Evolutionary conservation across 2,797 vertebrate genomes (phyloP).

Genomic region (Epinephelus awoara): DNA sequence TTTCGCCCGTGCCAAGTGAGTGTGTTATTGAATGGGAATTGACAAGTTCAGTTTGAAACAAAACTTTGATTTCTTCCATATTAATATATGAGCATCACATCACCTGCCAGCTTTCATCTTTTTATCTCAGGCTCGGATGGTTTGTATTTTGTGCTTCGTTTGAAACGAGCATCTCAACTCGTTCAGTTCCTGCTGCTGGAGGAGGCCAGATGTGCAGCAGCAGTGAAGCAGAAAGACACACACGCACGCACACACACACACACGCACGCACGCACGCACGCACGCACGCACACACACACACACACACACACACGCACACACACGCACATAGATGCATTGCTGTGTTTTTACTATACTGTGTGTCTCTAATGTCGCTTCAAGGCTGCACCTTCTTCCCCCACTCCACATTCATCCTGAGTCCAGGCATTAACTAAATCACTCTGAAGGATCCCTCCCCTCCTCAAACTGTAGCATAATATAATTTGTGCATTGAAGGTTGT

Average conservation of each 20-base stretch:
- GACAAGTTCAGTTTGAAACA: constrained; percentile 31
- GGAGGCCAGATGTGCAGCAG: constrained; percentile 44
- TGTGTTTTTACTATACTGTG: constrained; percentile 15
- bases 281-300: neutral
- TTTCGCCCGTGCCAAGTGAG: constrained; percentile 46
- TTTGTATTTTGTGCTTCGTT: constrained; percentile 22
- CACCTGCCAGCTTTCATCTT: constrained; percentile 46
- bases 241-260: neutral
- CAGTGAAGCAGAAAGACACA: constrained; percentile 34
- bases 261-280: constrained; percentile 1
- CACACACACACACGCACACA: constrained; percentile 1
- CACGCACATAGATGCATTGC: neutral
- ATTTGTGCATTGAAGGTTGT: constrained; percentile 83
- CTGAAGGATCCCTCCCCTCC: constrained; percentile 54
- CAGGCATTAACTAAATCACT: constrained; percentile 77
- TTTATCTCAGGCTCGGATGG: constrained; percentile 34
- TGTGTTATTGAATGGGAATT: constrained; percentile 48
- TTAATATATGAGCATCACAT: constrained; percentile 47
- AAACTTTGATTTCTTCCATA: constrained; percentile 39
- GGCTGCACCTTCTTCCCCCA: constrained; percentile 48
- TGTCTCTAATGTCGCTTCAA: constrained; percentile 47
- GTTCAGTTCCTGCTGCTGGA: constrained; percentile 1
- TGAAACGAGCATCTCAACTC: constrained; percentile 9
- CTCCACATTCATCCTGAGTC: constrained; percentile 43
- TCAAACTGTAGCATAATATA: constrained; percentile 72